These are phyloP conservation scores for Anthopleura sola DNA, from an alignment of 64 coral and sea anemone species.

Conservation along the genomic window DNA sequence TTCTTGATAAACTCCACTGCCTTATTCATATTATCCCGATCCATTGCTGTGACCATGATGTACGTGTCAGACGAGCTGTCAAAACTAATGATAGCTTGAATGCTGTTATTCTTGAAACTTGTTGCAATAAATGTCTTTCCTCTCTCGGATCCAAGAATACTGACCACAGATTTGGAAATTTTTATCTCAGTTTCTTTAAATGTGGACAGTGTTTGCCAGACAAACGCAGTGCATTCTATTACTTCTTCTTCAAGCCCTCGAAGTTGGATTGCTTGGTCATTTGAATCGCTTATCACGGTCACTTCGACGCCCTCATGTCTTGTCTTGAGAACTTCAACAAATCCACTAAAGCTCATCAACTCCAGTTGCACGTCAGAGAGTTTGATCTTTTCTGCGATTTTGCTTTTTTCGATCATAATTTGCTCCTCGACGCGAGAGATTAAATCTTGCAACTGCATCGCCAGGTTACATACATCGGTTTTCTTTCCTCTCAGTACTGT, in stretches of 20 bases:
- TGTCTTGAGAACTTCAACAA: background rate
- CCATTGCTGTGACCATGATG: slow-evolving; percentile 30
- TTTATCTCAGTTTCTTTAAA: slow-evolving; percentile 22
- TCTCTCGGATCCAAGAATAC: background rate
- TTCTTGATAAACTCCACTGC: slow-evolving; percentile 30
- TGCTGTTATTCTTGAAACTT: background rate
- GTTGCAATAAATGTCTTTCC: slow-evolving; percentile 2
- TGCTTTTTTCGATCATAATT: slow-evolving; percentile 1
- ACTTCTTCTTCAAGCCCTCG: slow-evolving; percentile 13
- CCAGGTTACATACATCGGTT: background rate
- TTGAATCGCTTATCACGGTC: background rate
- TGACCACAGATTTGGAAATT: slow-evolving; percentile 1
- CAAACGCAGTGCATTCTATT: background rate
- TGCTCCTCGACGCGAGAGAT: background rate
- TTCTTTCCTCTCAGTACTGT: background rate
- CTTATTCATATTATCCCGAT: background rate
- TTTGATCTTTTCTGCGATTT: background rate
- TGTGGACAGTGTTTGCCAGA: slow-evolving; percentile 18
- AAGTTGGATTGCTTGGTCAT: background rate
- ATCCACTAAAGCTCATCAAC: background rate
- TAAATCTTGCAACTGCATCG: background rate
- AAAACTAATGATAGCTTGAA: background rate
- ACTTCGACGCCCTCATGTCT: slow-evolving; percentile 1
- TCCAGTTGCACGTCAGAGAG: background rate
- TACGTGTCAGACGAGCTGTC: slow-evolving; percentile 5